Evolutionary conservation across 2,888 invertebrate species (phyloP).

Genomic region (Xylophagus ater): DNA sequence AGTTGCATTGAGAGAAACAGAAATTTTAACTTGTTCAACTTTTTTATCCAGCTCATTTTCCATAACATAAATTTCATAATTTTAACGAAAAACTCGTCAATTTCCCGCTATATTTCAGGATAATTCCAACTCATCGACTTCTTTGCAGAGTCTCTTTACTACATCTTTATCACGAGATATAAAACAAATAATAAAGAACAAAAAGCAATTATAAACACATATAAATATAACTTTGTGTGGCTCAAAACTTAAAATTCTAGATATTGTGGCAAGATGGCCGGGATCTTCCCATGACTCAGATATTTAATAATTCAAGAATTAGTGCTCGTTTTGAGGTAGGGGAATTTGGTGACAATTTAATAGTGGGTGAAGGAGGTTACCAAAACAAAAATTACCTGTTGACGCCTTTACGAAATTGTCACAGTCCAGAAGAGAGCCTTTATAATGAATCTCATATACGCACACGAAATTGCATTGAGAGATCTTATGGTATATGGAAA

Average conservation of each 20-base stretch:
- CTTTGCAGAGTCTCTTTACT: no score
- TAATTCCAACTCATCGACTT: no score
- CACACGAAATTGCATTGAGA: slow-evolving; percentile 13
- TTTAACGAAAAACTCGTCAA: no score
- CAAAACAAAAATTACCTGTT: neutral
- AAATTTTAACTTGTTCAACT: no score
- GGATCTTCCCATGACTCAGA: slow-evolving; percentile 8
- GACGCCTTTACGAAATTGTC: slow-evolving; percentile 4
- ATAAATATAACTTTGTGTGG: slow-evolving; percentile 9
- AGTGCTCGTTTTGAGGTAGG: neutral
- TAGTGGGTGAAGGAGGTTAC: slow-evolving; percentile 9
- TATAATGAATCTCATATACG: slow-evolving; percentile 13
- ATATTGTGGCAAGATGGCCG: slow-evolving; percentile 12
- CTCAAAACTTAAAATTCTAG: slow-evolving; percentile 4
- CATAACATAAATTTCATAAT: no score
- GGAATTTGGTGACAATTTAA: neutral
- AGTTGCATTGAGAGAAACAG: no score
- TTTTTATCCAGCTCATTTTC: no score
- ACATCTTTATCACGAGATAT: no score
- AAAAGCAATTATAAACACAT: no score
- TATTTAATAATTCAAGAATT: slow-evolving; percentile 10
- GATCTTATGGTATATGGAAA: slow-evolving; percentile 15
- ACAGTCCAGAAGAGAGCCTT: neutral
- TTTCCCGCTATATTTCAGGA: no score
- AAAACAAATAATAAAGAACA: no score